Evolutionary conservation across 2,888 invertebrate genomes (phyloP), one percentile per base, ranked within the genome.

Genomic region (Polydrusus pterygomalis): DNA sequence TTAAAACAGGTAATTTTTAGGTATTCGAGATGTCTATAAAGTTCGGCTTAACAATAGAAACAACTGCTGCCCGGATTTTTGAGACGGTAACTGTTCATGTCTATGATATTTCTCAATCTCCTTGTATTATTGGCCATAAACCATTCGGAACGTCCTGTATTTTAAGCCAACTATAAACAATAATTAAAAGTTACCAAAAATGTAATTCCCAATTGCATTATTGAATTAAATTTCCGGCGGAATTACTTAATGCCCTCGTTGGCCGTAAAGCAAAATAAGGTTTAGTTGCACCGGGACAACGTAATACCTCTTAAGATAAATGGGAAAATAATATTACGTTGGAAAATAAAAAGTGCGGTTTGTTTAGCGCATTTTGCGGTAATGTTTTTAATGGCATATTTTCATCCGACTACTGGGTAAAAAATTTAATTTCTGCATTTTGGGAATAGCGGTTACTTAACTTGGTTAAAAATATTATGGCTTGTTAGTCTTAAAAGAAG

Each of bases 251-350:
- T 54, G 51, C 51, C 51, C 20, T 10, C 25, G 51, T 15, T 49
- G 51, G 51, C 51, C 51, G 7, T 54, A 54, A 54, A 54, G 20
- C 49, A 49, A 49, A 49, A 49, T 11, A 54, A 54, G 51, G 51
- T 54, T 49, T 54, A 54, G 51, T 54, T 54, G 51, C 51, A 54
- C 25, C 51, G 20, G 25, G 13, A 10, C 25, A 9, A 0, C 51
- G 51, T 54, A 54, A 54, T 54, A 54, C 49, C 51, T 15, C 25
- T 25, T 25, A 25, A 54, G 51, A 54, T 54, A 54, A 54, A 54
- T 54, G 51, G 51, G 13, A 54, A 54, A 54, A 20, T 54, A 25
- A 54, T 54, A 54, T 54, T 25, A 54, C 25, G 51, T 15, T 17
- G 18, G 18, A 17, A 49, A 49, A 49, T 54, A 54, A 54, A 54